Evolutionary conservation across 2,888 invertebrate species (phyloP), one percentile per base, ranked within the genome.

Genomic region (Drosophila ochracea): DNA sequence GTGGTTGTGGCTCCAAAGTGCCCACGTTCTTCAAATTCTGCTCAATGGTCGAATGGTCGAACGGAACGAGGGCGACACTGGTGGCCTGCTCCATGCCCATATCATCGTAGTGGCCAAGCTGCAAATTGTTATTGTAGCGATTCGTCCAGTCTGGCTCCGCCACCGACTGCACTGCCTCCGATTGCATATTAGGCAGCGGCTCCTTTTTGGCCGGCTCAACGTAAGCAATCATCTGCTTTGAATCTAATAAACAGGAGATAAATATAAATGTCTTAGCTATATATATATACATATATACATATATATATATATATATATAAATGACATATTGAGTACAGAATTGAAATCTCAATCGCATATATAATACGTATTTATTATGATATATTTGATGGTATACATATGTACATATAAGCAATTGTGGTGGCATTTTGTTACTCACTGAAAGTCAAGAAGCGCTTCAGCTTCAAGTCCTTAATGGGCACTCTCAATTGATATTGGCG

Each of bases 401-500:
- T 1, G 25, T 25, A 25, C 10, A 41, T n/a, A 10, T n/a, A 41
- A 5, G 7, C 3, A 21, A 21, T 16, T 25, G 25, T 11, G 3
- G 11, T 30, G 1, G 11, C 9, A 21, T n/a, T 35, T 1, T 19
- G 31, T 4, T 62, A 78, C 78, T 79, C 21, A 80, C 79, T 73
- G 61, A 28, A 65, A 11, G 64, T 59, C 39, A 80, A 47, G 43
- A 55, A 62, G 49, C 73, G 68, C 19, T 60, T 80, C 41, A 80
- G 64, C 50, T 62, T 58, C 28, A 67, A 30, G 4, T 54, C 67
- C 55, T 43, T 72, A 16, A 76, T n/a, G 7, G 76, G 59, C 25
- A 50, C 57, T 53, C 41, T 64, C 53, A 80, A 67, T 64, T 73
- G 76, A 33, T 73, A 67, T 69, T 76, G 80, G 53, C 78, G 80